phyloP scores from a whole-genome alignment of 2,888 invertebrate genomes.

The Athetis lepigone region DNA sequence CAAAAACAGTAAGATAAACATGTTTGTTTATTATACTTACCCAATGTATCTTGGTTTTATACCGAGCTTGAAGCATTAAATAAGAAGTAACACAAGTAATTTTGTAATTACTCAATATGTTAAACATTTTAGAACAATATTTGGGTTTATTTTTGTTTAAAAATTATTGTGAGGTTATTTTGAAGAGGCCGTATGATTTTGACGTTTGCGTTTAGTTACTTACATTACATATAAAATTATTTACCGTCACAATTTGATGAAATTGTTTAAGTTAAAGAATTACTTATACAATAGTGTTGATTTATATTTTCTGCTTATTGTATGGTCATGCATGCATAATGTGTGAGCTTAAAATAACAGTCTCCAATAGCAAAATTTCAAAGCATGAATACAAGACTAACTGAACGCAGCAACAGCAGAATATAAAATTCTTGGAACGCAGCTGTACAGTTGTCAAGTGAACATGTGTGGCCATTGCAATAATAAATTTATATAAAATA shows the following conservation, averaged over 20 bases:
- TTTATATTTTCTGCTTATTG: too few species aligned
- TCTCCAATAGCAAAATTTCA: too few species aligned
- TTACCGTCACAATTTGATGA: too few species aligned
- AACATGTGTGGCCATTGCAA: too few species aligned
- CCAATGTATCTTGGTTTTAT: slow-evolving; percentile 85
- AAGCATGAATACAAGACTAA: too few species aligned
- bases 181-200: slow-evolving; percentile 31
- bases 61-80: slow-evolving; percentile 75
- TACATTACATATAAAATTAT: too few species aligned
- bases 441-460: slow-evolving; percentile 46
- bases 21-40: slow-evolving; percentile 62
- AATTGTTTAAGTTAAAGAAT: too few species aligned
- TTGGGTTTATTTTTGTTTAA: slow-evolving; percentile 6
- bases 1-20: background rate
- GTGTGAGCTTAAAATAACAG: too few species aligned
- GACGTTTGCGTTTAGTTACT: slow-evolving; percentile 35
- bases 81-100: slow-evolving; percentile 65
- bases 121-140: slow-evolving; percentile 73
- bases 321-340: background rate
- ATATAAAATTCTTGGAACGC: too few species aligned
- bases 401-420: too few species aligned
- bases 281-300: too few species aligned
- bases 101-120: slow-evolving; percentile 72
- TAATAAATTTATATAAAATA: too few species aligned
- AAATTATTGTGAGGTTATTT: slow-evolving; percentile 53